Base-by-base conservation (phyloP, 1,140 invertebrate species). In the Drosophila santomea region DNA sequence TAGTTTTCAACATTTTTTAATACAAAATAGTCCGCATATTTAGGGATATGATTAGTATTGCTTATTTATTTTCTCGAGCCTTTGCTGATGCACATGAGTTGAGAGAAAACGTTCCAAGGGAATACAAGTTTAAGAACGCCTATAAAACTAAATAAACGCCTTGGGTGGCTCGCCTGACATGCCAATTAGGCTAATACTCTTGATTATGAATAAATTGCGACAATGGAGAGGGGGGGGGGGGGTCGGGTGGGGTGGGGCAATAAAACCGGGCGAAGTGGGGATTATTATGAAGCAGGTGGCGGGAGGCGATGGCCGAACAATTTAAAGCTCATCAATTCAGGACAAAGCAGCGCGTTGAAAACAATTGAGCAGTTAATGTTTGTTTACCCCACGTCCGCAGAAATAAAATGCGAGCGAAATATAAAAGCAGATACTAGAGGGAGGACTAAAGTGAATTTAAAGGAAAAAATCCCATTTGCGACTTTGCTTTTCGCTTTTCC, bases 271-370 rank as follows among this genome's bases (percentile, higher is more conserved):
- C 38, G 4, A 25, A 28, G 47, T 12, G 59, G 25, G 20, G 28
- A 12, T 60, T 45, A 51, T 28, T 44, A 20, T 60, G 50, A 51
- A 55, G 20, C 59, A 43, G 28, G 28, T 32, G 36, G n/a, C 51
- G 28, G 45, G 10, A 4, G 32, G 41, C 41, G 10, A 28, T 20
- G 45, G 4, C 50, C 52, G 6, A 73, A 58, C 84, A 83, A 88
- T 88, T 88, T 89, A 89, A 88, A 88, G 75, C 83, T 71, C 84
- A 88, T 88, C 84, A 88, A 84, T 89, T 89, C 81, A 61, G 71
- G 74, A 64, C 67, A 81, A 86, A 77, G 78, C 81, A 64, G 59
- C 72, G 82, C 83, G 68, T 74, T 73, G 61, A 84, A 88, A 89
- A 88, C 76, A 88, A 89, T 89, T 88, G 80, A 89, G 84, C 80